Base-by-base conservation (phyloP, 2,113 vertebrate genomes). In the Onychostruthus taczanowskii region DNA sequence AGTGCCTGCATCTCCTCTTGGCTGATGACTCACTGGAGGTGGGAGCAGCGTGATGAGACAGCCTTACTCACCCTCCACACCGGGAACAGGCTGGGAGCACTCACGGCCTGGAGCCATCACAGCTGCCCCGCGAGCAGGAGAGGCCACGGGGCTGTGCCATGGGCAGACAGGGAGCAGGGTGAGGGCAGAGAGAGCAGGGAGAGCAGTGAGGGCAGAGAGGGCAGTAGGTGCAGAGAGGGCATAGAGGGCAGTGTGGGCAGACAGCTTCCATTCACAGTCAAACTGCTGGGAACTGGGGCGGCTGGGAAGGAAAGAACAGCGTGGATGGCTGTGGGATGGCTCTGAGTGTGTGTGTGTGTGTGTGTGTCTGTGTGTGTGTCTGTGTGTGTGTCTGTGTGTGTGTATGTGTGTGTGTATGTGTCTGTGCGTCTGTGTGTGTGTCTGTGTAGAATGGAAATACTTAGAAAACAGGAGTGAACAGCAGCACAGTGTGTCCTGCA, bases 231-330 rank as follows among this genome's bases (percentile, higher is more conserved):
- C 31, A 81, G 16, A 6, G 33, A 33, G 33, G 13, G 56, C 56
- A 58, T 0, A 4, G 39, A 56, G 24, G 11, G 31, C 77, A 67
- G 6, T 22, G 3, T 22, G 53, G 14, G 23, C 73, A 87, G 23
- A 39, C 2, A 41, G n/a, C 67, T 75, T 59, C 37, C 21, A 14
- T 63, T 52, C 76, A 10, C 55, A 37, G 39, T 59, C 10, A 15
- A 8, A 30, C n/a, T 58, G 35, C 47, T 23, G 84, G 37, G 39
- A 59, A 21, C 28, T 12, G 7, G 43, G 11, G 13, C 33, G 52
- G 27, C 53, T 46, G 70, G 6, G 5, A n/a, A 14, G 44, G 52
- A 50, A 43, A 43, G 82, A 39, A 21, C 0, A 0, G 35, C 3
- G 1, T 0, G 33, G n/a, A 17, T 61, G 30, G 35, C 18, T 35